A percentile compares a stretch with the other conserved stretches of the same genome.
These are phyloP conservation scores for Solenopsis invicta DNA, from an alignment of 1,140 invertebrate genomes.

Conservation along the genomic window DNA sequence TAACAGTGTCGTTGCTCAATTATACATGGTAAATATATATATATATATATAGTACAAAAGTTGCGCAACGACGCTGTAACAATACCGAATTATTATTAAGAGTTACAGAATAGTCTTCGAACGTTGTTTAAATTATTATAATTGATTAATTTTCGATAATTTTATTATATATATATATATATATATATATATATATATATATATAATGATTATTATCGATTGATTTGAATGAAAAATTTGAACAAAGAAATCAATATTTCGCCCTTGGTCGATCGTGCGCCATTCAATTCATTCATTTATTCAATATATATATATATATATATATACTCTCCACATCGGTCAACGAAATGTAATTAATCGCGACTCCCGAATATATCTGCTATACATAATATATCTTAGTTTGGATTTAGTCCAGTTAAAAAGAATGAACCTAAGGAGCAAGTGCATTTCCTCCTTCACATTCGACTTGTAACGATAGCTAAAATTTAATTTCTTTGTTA, in stretches of 20 bases:
- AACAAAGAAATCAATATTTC: background rate
- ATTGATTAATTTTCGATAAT: background rate
- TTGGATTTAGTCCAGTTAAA: background rate
- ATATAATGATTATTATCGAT: background rate
- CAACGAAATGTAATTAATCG: background rate
- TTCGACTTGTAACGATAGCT: conserved; percentile 10
- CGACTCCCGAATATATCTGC: background rate
- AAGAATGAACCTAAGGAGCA: background rate
- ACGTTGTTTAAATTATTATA: too few species aligned
- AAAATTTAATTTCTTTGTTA: conserved; percentile 3
- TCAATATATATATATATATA: too few species aligned
- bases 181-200: too few species aligned
- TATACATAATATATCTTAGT: conserved; percentile 2
- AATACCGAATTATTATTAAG: too few species aligned
- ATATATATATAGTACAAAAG: too few species aligned
- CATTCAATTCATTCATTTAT: background rate
- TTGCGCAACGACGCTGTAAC: too few species aligned
- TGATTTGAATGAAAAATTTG: background rate
- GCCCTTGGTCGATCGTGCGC: background rate
- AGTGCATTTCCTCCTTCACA: background rate
- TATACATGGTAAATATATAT: too few species aligned
- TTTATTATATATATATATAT: background rate
- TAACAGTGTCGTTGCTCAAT: too few species aligned
- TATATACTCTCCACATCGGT: background rate
- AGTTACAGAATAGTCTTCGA: too few species aligned